A percentile compares a stretch with the other conserved stretches of the same genome.
phyloP scores from a whole-genome alignment of 2,888 invertebrate genomes.

The Amblyteles armatorius region DNA sequence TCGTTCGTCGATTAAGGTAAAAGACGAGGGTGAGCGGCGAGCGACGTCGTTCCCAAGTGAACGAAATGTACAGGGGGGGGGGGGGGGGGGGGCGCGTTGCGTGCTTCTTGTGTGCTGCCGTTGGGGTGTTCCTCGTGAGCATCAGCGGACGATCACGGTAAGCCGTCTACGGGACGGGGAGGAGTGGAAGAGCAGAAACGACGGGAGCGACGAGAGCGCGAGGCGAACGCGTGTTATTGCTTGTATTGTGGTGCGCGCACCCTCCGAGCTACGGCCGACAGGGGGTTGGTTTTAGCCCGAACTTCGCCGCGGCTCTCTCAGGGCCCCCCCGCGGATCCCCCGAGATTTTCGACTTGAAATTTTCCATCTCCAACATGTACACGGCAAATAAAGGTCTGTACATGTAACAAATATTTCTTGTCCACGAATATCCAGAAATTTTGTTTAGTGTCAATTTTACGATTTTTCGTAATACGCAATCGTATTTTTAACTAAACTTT shows the following conservation, averaged over 20 bases:
- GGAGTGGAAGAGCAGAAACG: constrained; percentile 56
- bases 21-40: constrained; percentile 72
- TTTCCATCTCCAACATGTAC: constrained; percentile 15
- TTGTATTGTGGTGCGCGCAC: constrained; percentile 80
- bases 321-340: constrained; percentile 61
- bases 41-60: constrained; percentile 53
- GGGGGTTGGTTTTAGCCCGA: constrained; percentile 77
- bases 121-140: constrained; percentile 43
- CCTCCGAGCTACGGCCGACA: constrained; percentile 71
- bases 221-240: constrained; percentile 82
- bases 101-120: constrained; percentile 57
- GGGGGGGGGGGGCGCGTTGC: constrained; percentile 53
- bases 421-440: too few species aligned
- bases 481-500: background rate
- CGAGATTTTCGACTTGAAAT: constrained; percentile 73
- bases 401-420: too few species aligned
- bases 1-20: constrained; percentile 84
- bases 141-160: constrained; percentile 52
- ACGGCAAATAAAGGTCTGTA: too few species aligned
- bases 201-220: constrained; percentile 70
- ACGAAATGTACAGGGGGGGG: constrained; percentile 31
- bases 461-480: too few species aligned
- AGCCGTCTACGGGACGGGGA: constrained; percentile 54
- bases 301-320: constrained; percentile 10
- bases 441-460: background rate